phyloP scores from a whole-genome alignment of 2,113 vertebrate genomes.

The Aegithalos caudatus region DNA sequence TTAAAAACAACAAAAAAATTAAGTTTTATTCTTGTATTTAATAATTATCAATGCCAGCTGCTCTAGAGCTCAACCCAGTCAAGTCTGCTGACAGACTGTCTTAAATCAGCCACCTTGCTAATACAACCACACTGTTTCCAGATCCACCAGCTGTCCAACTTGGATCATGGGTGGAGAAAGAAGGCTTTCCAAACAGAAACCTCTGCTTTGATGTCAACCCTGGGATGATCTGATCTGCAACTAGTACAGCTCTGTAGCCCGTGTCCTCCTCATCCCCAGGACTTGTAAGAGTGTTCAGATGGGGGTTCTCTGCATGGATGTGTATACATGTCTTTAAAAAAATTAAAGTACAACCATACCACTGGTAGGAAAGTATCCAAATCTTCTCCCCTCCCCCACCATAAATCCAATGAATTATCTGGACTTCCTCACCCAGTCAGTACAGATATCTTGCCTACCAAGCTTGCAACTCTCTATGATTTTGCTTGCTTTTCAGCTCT shows the following conservation, averaged over 20 bases:
- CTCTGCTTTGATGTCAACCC: neutral
- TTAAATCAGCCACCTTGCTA: neutral
- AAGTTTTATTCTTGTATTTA: neutral
- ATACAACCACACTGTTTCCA: neutral
- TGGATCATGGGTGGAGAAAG: neutral
- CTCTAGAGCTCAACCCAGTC: neutral
- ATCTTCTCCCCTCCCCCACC: neutral
- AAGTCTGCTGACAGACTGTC: neutral
- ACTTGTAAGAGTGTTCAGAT: neutral
- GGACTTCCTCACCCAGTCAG: neutral
- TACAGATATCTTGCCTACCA: neutral
- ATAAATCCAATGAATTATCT: neutral
- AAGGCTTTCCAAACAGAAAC: neutral
- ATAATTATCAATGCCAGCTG: neutral
- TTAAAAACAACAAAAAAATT: neutral
- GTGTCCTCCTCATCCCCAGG: rapidly evolving
- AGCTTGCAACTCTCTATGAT: neutral
- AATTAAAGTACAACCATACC: neutral
- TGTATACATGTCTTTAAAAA: neutral
- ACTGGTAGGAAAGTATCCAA: neutral
- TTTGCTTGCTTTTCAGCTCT: neutral
- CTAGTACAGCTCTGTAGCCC: neutral
- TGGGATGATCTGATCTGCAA: neutral
- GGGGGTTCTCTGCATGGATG: neutral
- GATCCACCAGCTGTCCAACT: neutral